Conservation (phyloP, 1,140 invertebrate species). For the Nomia melanderi region DNA sequence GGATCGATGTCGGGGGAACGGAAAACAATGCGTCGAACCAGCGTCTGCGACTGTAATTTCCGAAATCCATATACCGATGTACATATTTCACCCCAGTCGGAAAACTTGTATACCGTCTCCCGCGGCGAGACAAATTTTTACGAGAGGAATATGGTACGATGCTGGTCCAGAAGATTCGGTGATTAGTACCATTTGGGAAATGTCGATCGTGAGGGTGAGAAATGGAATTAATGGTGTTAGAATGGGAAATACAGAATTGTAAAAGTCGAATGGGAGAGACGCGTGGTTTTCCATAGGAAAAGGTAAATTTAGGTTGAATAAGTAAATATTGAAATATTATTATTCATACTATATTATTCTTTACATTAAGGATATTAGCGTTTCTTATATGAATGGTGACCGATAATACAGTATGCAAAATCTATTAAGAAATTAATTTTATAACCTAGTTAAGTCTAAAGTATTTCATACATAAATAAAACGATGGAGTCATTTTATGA, state of each 20-base stretch:
- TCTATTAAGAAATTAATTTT: no score
- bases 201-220: neutral
- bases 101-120: neutral
- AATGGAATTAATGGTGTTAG: neutral
- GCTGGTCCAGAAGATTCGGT: neutral
- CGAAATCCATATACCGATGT: neutral
- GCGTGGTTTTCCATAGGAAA: no score
- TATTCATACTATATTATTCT: no score
- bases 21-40: conserved; percentile 60
- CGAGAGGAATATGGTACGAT: neutral
- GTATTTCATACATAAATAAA: no score
- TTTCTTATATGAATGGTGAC: no score
- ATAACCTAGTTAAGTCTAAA: no score
- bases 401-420: no score
- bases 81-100: neutral
- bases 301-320: neutral
- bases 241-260: neutral
- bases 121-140: conserved; percentile 29
- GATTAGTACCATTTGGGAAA: neutral
- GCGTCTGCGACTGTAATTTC: conserved; percentile 29
- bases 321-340: no score
- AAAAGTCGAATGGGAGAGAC: neutral
- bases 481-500: no score
- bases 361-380: no score
- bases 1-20: conserved; percentile 30